Evolutionary conservation across 2,888 invertebrate species (phyloP).

Genomic region (Amiota minor): DNA sequence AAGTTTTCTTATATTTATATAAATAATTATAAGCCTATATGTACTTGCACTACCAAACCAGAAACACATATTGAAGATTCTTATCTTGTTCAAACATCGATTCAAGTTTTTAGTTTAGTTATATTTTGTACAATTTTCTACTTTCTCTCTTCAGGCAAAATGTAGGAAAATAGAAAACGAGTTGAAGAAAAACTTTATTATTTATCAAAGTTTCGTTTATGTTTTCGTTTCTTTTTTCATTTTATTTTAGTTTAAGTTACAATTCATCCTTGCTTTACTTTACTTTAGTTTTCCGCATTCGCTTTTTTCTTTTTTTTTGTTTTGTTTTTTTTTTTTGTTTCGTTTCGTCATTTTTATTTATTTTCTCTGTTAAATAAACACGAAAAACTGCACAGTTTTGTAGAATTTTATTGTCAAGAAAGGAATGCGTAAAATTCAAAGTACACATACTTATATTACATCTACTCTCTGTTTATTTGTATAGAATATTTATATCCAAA

Average conservation of each 20-base stretch:
- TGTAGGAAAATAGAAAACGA: not conserved
- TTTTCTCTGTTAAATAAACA: conserved; percentile 16
- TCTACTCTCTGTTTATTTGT: no score
- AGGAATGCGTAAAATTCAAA: not conserved
- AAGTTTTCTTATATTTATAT: no score
- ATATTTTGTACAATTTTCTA: not conserved
- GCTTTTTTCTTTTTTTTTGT: not conserved
- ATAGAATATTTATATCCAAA: no score
- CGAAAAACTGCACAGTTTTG: conserved; percentile 9
- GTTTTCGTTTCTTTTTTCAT: conserved; percentile 49
- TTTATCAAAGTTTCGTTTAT: conserved; percentile 56
- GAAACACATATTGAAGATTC: conserved; percentile 1
- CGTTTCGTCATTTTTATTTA: conserved; percentile 13
- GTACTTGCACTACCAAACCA: not conserved
- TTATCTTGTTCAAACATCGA: not conserved
- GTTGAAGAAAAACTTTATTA: conserved; percentile 47
- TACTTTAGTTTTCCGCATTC: not conserved
- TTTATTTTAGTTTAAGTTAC: not conserved
- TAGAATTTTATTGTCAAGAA: not conserved
- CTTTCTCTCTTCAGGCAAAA: not conserved
- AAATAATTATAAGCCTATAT: no score
- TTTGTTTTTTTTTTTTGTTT: not conserved
- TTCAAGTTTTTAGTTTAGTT: not conserved
- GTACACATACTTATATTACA: not conserved
- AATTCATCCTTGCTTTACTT: not conserved